A percentile compares a stretch with the other conserved stretches of the same genome.
These are phyloP conservation scores for Austrofundulus limnaeus DNA, from an alignment of 2,113 vertebrate species.

Conservation along the genomic window DNA sequence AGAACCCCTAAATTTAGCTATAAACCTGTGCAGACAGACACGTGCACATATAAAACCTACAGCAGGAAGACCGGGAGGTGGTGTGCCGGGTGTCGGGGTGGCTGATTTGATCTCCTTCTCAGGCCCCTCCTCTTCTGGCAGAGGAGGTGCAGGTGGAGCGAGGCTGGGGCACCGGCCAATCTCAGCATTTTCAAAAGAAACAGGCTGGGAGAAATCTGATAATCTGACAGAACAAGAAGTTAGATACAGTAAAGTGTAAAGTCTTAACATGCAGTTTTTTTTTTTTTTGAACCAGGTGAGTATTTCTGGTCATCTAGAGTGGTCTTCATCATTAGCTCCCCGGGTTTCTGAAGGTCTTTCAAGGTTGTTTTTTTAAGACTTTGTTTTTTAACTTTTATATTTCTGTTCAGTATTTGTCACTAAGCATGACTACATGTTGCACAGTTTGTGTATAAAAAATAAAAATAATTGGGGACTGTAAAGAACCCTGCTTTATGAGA, in stretches of 20 bases:
- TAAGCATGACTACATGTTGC: no score
- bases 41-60: constrained; percentile 85
- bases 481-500: no score
- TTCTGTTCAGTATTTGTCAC: no score
- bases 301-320: no score
- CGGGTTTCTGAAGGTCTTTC: no score
- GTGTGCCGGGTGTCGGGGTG: constrained; percentile 22
- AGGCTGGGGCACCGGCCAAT: constrained; percentile 87
- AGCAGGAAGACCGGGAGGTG: constrained; percentile 41
- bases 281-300: no score
- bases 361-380: no score
- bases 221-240: constrained; percentile 75
- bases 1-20: not conserved
- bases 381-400: no score
- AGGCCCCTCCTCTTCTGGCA: constrained; percentile 56
- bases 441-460: no score
- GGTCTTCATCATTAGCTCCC: no score
- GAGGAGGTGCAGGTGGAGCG: constrained; percentile 64
- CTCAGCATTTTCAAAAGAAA: constrained; percentile 94
- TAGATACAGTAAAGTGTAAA: not conserved
- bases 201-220: constrained; percentile 88
- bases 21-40: not conserved
- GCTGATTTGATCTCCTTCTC: constrained; percentile 33
- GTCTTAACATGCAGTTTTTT: no score
- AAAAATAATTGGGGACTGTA: no score